Evolutionary conservation across 2,797 vertebrate genomes (phyloP).

Genomic region (Amazona ochrocephala): DNA sequence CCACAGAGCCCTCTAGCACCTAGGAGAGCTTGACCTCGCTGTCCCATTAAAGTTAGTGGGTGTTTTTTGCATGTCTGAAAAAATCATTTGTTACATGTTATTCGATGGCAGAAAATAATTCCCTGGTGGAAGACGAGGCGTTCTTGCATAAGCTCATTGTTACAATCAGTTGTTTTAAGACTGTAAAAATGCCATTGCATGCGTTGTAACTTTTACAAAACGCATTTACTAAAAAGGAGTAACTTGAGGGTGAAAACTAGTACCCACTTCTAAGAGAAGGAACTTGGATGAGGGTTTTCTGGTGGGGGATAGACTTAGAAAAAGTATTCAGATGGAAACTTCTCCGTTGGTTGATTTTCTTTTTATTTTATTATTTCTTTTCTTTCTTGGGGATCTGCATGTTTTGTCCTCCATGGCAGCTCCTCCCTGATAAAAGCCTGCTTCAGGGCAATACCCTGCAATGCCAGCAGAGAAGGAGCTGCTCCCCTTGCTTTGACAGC

Average conservation of each 20-base stretch:
- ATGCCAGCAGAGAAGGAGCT: neutral
- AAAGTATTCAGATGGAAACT: slow-evolving; percentile 58
- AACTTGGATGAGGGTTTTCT: slow-evolving; percentile 58
- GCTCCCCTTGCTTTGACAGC: neutral
- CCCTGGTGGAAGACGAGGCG: neutral
- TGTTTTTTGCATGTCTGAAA: slow-evolving; percentile 46
- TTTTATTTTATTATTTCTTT: neutral
- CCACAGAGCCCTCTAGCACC: neutral
- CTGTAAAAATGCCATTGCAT: slow-evolving; percentile 62
- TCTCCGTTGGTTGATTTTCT: neutral
- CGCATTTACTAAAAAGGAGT: slow-evolving; percentile 60
- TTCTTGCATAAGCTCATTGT: slow-evolving; percentile 65
- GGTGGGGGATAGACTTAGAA: slow-evolving; percentile 35
- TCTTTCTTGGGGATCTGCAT: neutral
- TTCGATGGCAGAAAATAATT: slow-evolving; percentile 65
- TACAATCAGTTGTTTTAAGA: slow-evolving; percentile 62
- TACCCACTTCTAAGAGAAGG: slow-evolving; percentile 61
- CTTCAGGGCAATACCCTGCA: neutral
- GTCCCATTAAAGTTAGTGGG: slow-evolving; percentile 24
- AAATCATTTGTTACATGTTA: slow-evolving; percentile 49
- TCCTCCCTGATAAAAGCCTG: slow-evolving; percentile 11
- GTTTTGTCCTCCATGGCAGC: neutral
- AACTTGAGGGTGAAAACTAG: slow-evolving; percentile 60
- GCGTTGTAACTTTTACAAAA: slow-evolving; percentile 64
- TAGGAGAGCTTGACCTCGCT: slow-evolving; percentile 13